Evolutionary conservation across 2,797 vertebrate genomes (phyloP).

Genomic region (Sitta carolinensis): DNA sequence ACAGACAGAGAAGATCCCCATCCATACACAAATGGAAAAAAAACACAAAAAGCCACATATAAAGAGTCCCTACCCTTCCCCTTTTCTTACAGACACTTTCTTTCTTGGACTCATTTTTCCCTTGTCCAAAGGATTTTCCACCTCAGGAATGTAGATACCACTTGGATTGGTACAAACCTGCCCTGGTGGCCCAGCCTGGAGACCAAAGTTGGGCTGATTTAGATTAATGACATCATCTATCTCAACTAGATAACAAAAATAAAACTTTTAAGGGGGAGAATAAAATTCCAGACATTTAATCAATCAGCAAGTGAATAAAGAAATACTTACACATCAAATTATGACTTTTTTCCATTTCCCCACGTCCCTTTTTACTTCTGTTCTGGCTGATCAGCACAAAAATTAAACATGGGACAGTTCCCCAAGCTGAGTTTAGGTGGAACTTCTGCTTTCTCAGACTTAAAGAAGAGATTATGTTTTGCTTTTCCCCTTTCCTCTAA

Average conservation of each 20-base stretch:
- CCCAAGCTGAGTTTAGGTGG: neutral
- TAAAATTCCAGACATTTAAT: neutral
- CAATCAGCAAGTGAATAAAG: neutral
- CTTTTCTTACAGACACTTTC: neutral
- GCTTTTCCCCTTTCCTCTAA: neutral
- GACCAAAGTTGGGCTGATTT: neutral
- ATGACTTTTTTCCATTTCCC: neutral
- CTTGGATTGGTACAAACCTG: neutral
- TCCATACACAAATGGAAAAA: neutral
- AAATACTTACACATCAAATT: neutral
- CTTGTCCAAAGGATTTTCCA: neutral
- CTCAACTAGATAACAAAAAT: neutral
- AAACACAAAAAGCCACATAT: neutral
- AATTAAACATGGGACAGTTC: neutral
- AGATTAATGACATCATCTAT: neutral
- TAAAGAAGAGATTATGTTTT: accelerated
- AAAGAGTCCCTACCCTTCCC: neutral
- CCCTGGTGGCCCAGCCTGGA: neutral
- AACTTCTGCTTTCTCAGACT: neutral
- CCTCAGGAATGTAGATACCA: neutral
- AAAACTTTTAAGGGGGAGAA: neutral
- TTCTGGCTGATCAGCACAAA: neutral
- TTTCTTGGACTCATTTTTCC: neutral
- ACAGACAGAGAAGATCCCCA: neutral
- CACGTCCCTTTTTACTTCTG: neutral